A percentile compares a stretch with the other conserved stretches of the same genome.
phyloP scores from a whole-genome alignment of 2,888 invertebrate species.

The Leucozona laternaria region DNA sequence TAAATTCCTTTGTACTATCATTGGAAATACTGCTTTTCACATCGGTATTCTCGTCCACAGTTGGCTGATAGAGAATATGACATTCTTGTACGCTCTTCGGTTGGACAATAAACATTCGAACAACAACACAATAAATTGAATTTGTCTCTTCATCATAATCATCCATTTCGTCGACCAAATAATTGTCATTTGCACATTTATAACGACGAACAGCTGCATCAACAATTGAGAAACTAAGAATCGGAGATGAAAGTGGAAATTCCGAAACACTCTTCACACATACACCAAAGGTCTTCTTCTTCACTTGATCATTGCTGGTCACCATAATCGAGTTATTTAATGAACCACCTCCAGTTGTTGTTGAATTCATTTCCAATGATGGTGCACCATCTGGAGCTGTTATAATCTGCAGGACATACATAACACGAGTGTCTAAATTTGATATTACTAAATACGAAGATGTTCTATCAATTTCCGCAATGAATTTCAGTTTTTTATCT shows the following conservation, averaged over 20 bases:
- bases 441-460: conserved; percentile 94
- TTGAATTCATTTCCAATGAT: conserved; percentile 49
- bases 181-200: conserved; percentile 84
- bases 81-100: conserved; percentile 95
- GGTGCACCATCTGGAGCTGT: conserved; percentile 85
- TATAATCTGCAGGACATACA: conserved; percentile 92
- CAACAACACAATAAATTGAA: conserved; percentile 85
- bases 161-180: conserved; percentile 85
- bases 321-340: conserved; percentile 30
- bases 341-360: conserved; percentile 13
- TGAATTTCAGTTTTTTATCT: conserved; percentile 78
- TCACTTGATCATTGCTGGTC: conserved; percentile 41
- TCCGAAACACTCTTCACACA: conserved; percentile 91
- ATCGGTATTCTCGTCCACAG: conserved; percentile 80
- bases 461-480: conserved; percentile 91
- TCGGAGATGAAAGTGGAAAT: conserved; percentile 93
- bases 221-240: conserved; percentile 94
- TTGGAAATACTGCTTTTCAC: conserved; percentile 78
- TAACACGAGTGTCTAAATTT: conserved; percentile 92
- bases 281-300: conserved; percentile 84
- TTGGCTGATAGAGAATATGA: conserved; percentile 87
- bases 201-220: conserved; percentile 88
- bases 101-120: conserved; percentile 91
- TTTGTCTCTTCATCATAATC: conserved; percentile 86
- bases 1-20: conserved; percentile 68